Evolutionary conservation across 2,113 vertebrate species (phyloP).

Genomic region (Sakesphorus luctuosus): DNA sequence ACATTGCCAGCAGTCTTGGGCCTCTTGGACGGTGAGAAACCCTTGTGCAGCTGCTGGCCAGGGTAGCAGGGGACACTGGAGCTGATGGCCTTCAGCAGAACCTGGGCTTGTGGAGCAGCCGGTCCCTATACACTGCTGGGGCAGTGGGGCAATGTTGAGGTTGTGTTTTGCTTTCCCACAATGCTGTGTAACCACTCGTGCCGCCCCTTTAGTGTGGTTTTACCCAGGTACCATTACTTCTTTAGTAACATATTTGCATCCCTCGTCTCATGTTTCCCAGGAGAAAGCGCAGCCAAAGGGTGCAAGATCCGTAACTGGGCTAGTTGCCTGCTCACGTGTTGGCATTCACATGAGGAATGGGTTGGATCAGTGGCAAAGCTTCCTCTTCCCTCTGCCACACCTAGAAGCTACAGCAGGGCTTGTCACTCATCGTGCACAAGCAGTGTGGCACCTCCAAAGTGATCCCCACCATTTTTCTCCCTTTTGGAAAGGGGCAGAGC

Average conservation of each 20-base stretch:
- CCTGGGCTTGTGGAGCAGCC: neutral
- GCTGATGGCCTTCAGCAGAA: neutral
- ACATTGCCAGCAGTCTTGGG: neutral
- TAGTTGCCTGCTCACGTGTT: neutral
- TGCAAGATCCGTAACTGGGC: neutral
- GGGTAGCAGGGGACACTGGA: neutral
- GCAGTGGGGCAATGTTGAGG: neutral
- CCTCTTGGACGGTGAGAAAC: neutral
- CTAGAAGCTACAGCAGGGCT: neutral
- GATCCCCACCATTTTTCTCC: neutral
- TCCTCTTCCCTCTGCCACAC: neutral
- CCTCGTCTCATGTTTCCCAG: neutral
- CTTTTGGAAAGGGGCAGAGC: neutral
- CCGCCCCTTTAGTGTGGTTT: neutral
- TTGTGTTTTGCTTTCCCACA: neutral
- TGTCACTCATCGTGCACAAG: neutral
- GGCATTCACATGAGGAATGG: neutral
- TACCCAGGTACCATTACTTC: neutral
- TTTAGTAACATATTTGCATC: neutral
- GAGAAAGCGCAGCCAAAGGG: neutral
- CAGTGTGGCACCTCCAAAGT: neutral
- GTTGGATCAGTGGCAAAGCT: neutral
- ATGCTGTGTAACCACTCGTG: neutral
- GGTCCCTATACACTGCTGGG: neutral
- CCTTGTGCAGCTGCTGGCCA: neutral